Conservation (phyloP, 2,113 vertebrate species). For the Myrmecobius fasciatus region DNA sequence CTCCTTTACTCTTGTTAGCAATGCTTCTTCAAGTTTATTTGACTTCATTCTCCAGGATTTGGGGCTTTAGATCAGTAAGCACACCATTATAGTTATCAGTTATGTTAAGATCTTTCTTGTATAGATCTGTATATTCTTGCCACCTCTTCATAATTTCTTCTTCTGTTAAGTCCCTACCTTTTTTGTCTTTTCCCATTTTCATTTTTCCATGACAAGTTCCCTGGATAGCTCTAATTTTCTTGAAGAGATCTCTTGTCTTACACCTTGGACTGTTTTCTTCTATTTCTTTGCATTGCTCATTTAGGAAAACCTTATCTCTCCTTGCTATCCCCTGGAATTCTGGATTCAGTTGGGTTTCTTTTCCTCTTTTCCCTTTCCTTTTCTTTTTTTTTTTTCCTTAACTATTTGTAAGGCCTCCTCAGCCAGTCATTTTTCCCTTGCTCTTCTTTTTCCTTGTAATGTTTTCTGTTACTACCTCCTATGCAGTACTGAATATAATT, state of each 20-base stretch:
- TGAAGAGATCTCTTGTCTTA: not conserved
- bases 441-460: not conserved
- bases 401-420: not conserved
- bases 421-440: not conserved
- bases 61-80: not conserved
- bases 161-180: not conserved
- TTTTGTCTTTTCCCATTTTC: not conserved
- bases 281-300: not conserved
- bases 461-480: not conserved
- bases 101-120: not conserved
- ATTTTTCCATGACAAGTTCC: not conserved
- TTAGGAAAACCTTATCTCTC: not conserved
- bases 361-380: not conserved
- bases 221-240: not conserved
- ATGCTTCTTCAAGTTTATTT: not conserved
- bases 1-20: not conserved
- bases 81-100: not conserved
- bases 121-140: not conserved
- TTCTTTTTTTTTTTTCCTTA: not conserved
- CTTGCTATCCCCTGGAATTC: not conserved
- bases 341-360: not conserved
- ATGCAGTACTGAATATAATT: not conserved
- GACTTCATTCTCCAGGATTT: not conserved
- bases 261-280: not conserved
- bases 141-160: not conserved